These are phyloP conservation scores for Thymelicus lineola DNA, from an alignment of 2,888 invertebrate genomes.

Conservation along the genomic window DNA sequence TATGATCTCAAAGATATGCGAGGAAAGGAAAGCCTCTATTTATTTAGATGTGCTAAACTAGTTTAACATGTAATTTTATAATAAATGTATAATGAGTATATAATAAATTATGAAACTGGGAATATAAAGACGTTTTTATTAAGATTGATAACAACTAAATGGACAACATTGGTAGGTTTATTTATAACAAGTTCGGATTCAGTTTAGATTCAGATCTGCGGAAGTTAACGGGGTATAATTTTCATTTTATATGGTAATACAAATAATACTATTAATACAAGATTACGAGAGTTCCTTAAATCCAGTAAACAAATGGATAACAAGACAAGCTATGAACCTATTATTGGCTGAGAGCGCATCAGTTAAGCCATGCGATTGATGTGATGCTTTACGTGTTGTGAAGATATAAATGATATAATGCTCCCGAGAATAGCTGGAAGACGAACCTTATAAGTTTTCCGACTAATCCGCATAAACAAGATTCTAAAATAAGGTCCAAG, in stretches of 20 bases:
- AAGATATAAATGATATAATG: neutral
- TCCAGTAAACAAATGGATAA: neutral
- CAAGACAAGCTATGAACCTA: neutral
- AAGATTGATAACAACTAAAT: too few species aligned
- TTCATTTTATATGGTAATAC: too few species aligned
- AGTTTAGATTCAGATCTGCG: too few species aligned
- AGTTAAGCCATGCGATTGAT: neutral
- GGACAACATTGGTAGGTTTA: too few species aligned
- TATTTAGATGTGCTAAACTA: constrained; percentile 2
- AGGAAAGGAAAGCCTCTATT: neutral
- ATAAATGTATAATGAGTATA: too few species aligned
- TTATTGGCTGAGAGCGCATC: constrained; percentile 1
- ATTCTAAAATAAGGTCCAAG: constrained; percentile 7
- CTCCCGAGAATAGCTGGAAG: constrained; percentile 12
- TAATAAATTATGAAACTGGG: too few species aligned
- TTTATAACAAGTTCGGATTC: too few species aligned
- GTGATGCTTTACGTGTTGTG: neutral
- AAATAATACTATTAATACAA: too few species aligned
- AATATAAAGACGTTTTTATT: too few species aligned
- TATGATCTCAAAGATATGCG: constrained; percentile 2
- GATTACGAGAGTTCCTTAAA: too few species aligned
- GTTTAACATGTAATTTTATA: neutral
- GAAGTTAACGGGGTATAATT: too few species aligned
- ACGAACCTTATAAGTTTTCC: constrained; percentile 25
- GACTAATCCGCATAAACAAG: constrained; percentile 15